Base-by-base conservation (phyloP, 2,888 invertebrate species). In the Pedicia rivosa region DNA sequence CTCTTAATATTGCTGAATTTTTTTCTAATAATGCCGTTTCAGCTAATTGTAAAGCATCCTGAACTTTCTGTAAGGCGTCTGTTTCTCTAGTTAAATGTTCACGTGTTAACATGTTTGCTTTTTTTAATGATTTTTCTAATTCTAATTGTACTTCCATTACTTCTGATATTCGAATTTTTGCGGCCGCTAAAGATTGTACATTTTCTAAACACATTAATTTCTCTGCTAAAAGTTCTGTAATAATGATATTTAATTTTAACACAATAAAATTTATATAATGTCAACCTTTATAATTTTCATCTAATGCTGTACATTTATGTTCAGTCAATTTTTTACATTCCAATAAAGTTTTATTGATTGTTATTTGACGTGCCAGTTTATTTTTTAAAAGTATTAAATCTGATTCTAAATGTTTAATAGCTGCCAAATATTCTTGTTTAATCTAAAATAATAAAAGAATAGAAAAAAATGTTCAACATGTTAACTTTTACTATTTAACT, bases 1-100 rank as follows among this genome's bases (percentile, higher is more conserved):
- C 72, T 19, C 66, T 57, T 41, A 59, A 55, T 6, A 69, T 44
- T 4, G 68, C 67, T 3, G 63, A 57, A 40, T 68, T 66, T 47
- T 70, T 73, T 47, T 73, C 74, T n/a, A 53, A 54, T 4, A 70
- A 63, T 1, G 70, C 70, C 3, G 48, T 45, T 46, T 74, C 72
- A 17, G 68, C 66, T 2, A 74, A 46, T 24, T 59, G 55, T 20
- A 74, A 49, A 2, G 73, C 69, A 50, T 74, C 73, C 5, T 63
- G 62, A 3, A 74, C 65, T 50, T 71, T 72, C 6, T 49, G 48
- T 46, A 67, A 60, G 3, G 68, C 66, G 41, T 64, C 61, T 13
- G 52, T 51, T 42, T 69, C 68, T 30, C 66, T 65, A 7, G 52
- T 51, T 10, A 57, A 51, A 24, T 66, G 46, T 37, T 55, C 56